Base-by-base conservation (phyloP, 1,140 invertebrate species). In the Euwallacea similis region DNA sequence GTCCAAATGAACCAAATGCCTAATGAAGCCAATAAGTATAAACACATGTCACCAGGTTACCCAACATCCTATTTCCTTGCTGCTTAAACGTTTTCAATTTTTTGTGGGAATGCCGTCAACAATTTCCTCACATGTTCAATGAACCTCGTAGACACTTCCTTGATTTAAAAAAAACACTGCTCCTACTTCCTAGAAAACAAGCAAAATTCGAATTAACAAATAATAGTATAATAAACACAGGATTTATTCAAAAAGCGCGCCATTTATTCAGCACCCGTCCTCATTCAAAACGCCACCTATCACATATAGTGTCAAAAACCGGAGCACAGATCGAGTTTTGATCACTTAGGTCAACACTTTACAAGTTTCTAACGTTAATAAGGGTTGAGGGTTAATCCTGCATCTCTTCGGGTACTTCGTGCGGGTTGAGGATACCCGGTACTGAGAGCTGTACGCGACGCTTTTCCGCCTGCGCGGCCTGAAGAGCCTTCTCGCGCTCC, bases 371-470 rank as follows among this genome's bases (percentile, higher is more conserved):
- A 64, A 70, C 21, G 46, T 71, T 71, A 71, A 64, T 41, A 55
- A 55, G 10, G 42, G 64, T 66, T 66, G 47, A 7, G 50, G 50
- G 64, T 54, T 88, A 92, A 85, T 98, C 97, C 87, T 98, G 96
- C 97, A 99, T 99, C 79, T 98, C 96, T 84, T 98, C 97, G 46
- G 94, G 93, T 76, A 98, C 89, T 83, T 97, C 96, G 80, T 98
- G 95, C 69, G 96, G 96, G 86, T 98, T 98, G 68, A 98, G 86
- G 77, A 98, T 97, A 76, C 97, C 97, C 66, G 97, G 97, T 74
- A 99, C 96, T 63, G 93, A 90, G 83, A 96, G 88, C 84, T 98
- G 96, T 68, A 94, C 87, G 81, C 91, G 89, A 78, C 94, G 87
- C 83, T 99, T 99, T 78, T 98, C 95, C 70, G 94, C 91, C 82